Base-by-base conservation (phyloP, 2,888 invertebrate genomes). In the Venusia cambrica region DNA sequence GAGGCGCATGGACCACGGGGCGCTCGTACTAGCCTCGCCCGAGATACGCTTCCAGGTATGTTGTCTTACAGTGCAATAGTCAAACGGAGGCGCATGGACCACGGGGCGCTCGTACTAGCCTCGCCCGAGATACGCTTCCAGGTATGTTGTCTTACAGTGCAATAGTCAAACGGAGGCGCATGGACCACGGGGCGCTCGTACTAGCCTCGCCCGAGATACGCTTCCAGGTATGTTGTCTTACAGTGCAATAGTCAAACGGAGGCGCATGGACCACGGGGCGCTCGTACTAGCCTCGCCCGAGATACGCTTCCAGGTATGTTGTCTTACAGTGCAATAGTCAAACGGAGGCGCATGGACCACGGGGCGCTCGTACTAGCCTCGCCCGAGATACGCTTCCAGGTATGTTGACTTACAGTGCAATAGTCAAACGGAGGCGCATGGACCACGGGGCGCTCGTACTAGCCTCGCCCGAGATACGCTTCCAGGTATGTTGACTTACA, bases 151-250 rank as follows among this genome's bases (percentile, higher is more conserved):
- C n/a, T n/a, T n/a, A n/a, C n/a, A n/a, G n/a, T n/a, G n/a, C n/a
- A n/a, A n/a, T n/a, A n/a, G n/a, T 99, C 12, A 98, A 97, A 68
- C 90, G 90, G 44, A 89, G 89, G 47, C 90, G 99, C 30, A 89
- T 96, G 45, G 94, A 95, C 18, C 95, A 94, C 55, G 98, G 97
- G 89, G 99, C 99, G 0, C 72, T 99, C 45, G 91, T 96, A 8
- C 85, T 99, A 41, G 98, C 99, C 0, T 98, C 98, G 1, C 95
- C 97, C 0, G 99, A 99, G 85, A 95, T 98, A 32, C 92, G 98
- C 34, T 99, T 99, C 62, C 81, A 88, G 73, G 88, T 85, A 19
- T n/a, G 14, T 28, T n/a, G n/a, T n/a, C n/a, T n/a, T n/a, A n/a
- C n/a, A n/a, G n/a, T n/a, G n/a, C n/a, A n/a, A n/a, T n/a, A n/a